Percentiles rank a stretch among this genome's conserved stretches.
phyloP scores from a whole-genome alignment of 2,888 invertebrate species.

The Bhutanitis thaidina region DNA sequence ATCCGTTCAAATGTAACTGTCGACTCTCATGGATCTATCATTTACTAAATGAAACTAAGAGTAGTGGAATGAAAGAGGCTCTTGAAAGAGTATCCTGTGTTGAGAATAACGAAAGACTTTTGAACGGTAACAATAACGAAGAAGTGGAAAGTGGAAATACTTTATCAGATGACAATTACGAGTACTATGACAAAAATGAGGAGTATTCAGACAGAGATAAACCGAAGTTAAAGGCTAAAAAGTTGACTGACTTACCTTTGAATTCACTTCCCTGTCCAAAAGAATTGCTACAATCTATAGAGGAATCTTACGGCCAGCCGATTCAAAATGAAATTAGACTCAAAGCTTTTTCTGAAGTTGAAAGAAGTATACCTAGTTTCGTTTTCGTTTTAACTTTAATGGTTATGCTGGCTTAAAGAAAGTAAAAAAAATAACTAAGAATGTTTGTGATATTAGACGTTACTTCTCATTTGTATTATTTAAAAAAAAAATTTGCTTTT shows the following conservation, averaged over 20 bases:
- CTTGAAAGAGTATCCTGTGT: conserved; percentile 87
- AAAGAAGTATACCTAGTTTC: conserved; percentile 42
- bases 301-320: conserved; percentile 66
- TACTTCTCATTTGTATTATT: conserved; percentile 30
- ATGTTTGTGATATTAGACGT: conserved; percentile 71
- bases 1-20: conserved; percentile 91
- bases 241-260: conserved; percentile 60
- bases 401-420: conserved; percentile 37
- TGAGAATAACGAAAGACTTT: conserved; percentile 67
- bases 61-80: conserved; percentile 82
- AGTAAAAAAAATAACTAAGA: conserved; percentile 35
- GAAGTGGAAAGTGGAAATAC: conserved; percentile 46
- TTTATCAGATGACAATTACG: conserved; percentile 58
- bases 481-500: no score
- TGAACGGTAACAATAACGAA: conserved; percentile 46
- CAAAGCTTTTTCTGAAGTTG: conserved; percentile 59
- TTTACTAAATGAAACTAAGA: conserved; percentile 86
- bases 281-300: conserved; percentile 65
- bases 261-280: conserved; percentile 71
- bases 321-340: conserved; percentile 71
- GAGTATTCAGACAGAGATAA: conserved; percentile 52
- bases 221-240: conserved; percentile 48
- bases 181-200: conserved; percentile 64
- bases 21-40: conserved; percentile 89
- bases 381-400: conserved; percentile 38